These are phyloP conservation scores for Bursaphelenchus mucronatus DNA, from an alignment of 1,140 invertebrate species.

Conservation along the genomic window DNA sequence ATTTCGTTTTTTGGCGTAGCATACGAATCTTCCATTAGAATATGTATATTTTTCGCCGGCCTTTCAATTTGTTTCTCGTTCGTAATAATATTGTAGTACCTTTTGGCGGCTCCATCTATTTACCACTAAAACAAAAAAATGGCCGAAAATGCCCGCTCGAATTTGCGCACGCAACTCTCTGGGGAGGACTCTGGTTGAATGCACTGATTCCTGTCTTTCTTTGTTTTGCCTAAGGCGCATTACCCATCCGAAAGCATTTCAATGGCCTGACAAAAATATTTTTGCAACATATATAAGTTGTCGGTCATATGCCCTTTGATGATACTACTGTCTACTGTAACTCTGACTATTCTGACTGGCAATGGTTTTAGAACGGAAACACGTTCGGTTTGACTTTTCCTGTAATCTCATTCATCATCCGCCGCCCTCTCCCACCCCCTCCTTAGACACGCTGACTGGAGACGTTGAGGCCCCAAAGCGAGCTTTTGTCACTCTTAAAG, in stretches of 20 bases:
- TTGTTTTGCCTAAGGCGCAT: neutral
- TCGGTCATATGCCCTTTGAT: neutral
- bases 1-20: no score
- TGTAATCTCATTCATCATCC: slow-evolving; percentile 9
- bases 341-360: neutral
- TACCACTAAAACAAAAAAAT: no score
- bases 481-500: no score
- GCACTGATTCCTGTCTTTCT: neutral
- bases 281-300: neutral
- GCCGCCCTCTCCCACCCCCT: slow-evolving; percentile 13
- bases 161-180: no score
- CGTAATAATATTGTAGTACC: no score
- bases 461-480: neutral
- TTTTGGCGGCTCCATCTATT: no score
- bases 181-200: no score
- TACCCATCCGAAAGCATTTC: neutral
- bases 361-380: slow-evolving; percentile 29
- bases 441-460: neutral
- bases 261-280: slow-evolving; percentile 4
- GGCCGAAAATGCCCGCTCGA: no score
- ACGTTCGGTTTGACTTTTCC: slow-evolving; percentile 25
- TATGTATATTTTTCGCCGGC: no score
- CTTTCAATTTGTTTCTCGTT: no score
- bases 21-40: no score
- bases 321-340: neutral